These are phyloP conservation scores for Phaethon lepturus DNA, from an alignment of 2,113 vertebrate species.

Conservation along the genomic window DNA sequence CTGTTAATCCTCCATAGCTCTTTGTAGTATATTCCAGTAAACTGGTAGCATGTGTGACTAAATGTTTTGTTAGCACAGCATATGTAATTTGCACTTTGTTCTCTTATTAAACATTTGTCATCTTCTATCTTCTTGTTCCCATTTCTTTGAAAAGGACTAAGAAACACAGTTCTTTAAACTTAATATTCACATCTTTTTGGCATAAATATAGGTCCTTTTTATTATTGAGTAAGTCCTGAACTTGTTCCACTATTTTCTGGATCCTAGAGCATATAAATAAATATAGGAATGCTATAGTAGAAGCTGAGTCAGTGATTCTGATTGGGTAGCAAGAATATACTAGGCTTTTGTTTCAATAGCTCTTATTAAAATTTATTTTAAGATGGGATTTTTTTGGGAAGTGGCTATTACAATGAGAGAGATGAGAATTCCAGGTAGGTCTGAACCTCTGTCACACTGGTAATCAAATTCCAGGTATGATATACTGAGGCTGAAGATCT, in stretches of 20 bases:
- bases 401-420: not conserved
- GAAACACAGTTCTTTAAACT: not conserved
- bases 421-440: not conserved
- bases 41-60: not conserved
- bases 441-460: not conserved
- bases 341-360: accelerated
- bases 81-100: not conserved
- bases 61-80: not conserved
- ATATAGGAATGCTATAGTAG: not conserved
- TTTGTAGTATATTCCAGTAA: not conserved
- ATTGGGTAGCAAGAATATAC: not conserved
- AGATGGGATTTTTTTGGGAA: accelerated
- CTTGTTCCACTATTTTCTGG: not conserved
- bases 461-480: not conserved
- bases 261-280: not conserved
- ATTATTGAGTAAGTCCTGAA: not conserved
- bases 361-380: not conserved
- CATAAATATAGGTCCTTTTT: not conserved
- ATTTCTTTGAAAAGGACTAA: not conserved
- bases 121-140: not conserved
- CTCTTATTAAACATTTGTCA: not conserved
- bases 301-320: not conserved
- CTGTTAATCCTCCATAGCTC: not conserved
- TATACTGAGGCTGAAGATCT: not conserved
- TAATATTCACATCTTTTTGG: not conserved